Evolutionary conservation across 1,140 invertebrate genomes (phyloP), one percentile per base, ranked within the genome.

Genomic region (Trichonephila clavipes): DNA sequence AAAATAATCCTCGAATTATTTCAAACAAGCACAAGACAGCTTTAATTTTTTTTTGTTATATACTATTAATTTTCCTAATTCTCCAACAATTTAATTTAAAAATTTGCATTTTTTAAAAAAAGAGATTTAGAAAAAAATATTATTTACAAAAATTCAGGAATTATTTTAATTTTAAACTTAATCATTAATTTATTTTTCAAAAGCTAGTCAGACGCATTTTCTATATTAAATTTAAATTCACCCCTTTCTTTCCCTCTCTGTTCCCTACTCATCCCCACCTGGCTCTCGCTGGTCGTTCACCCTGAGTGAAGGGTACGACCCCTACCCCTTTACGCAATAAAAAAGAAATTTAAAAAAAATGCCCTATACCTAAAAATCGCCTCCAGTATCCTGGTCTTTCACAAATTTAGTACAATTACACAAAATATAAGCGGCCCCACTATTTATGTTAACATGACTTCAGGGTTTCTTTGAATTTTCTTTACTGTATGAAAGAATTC

Each of bases 301-400:
- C 90, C 82, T 24, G 12, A 34, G 19, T 40, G 40, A 16, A 69
- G 44, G 87, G 72, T 59, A 18, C 21, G 18, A 40, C 81, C 81
- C 28, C 62, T 66, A 66, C 81, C 90, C 90, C 81, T 90, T 92
- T 83, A 85, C 28, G 34, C n/a, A 44, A 66, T 66, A 62, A 92
- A 92, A 92, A 51, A 51, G 59, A 58, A 82, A 82, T 40, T 51
- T 82, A 82, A 81, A 90, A n/a, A 28, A 90, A 85, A 7, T 8
- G 59, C 12, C 40, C 19, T 21, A 1, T 19, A 77, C 90, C 69
- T 81, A 40, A 83, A 61, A 66, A 44, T 34, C 16, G 90, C 90
- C 90, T 28, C 90, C 64, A 14, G 51, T 58, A 92, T 92, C 90
- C 81, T 90, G 69, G n/a, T 82, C 24, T 90, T 82, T 34, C 40